phyloP scores from a whole-genome alignment of 1,140 invertebrate genomes.

The Bradysia coprophila region DNA sequence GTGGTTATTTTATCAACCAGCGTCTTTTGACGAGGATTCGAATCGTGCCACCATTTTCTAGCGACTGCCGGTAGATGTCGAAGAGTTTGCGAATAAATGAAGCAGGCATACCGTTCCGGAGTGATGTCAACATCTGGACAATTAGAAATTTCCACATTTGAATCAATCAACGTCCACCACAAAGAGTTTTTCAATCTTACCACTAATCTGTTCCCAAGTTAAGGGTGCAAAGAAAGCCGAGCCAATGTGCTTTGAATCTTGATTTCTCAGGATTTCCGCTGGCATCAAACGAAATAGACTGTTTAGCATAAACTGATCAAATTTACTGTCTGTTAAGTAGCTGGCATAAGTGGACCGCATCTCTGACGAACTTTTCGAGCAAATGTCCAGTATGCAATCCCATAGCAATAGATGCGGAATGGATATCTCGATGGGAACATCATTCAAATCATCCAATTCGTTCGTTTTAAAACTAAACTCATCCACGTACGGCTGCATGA shows the following conservation, averaged over 20 bases:
- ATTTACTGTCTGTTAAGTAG: slow-evolving; percentile 35
- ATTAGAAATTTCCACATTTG: too few relatives aligned
- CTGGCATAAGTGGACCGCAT: slow-evolving; percentile 50
- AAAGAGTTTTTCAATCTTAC: too few relatives aligned
- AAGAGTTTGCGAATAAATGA: slow-evolving; percentile 41
- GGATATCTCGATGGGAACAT: slow-evolving; percentile 12
- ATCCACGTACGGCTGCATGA: slow-evolving; percentile 13
- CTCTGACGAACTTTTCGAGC: slow-evolving; percentile 41
- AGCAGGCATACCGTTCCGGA: slow-evolving; percentile 39
- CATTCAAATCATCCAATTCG: slow-evolving; percentile 14
- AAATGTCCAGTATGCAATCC: slow-evolving; percentile 49
- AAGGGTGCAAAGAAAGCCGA: slow-evolving; percentile 15
- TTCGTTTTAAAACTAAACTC: slow-evolving; percentile 16
- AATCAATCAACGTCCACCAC: too few relatives aligned
- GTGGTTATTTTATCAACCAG: slow-evolving; percentile 59
- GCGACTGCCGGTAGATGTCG: slow-evolving; percentile 55
- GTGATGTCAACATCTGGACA: not conserved
- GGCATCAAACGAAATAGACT: slow-evolving; percentile 19
- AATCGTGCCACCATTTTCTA: slow-evolving; percentile 61
- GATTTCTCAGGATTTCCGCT: slow-evolving; percentile 19
- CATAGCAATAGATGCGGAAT: slow-evolving; percentile 48
- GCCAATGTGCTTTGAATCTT: slow-evolving; percentile 15
- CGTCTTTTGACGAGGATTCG: slow-evolving; percentile 42
- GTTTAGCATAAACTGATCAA: slow-evolving; percentile 13
- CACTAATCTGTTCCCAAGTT: slow-evolving; percentile 14